Base-by-base conservation (phyloP, 2,888 invertebrate genomes). In the Alitta virens region DNA sequence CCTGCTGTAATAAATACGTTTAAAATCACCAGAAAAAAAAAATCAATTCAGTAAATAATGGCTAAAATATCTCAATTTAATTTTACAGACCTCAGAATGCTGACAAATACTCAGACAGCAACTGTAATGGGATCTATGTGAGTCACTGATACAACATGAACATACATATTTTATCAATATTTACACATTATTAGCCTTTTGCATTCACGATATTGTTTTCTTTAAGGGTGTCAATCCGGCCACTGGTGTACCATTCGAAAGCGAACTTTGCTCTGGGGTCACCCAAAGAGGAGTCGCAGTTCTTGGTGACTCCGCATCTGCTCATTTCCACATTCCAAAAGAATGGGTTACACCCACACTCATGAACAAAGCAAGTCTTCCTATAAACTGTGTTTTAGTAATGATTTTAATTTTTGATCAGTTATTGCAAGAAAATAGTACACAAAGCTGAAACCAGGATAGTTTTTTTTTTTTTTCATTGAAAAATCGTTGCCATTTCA, bases 281-380 rank as follows among this genome's bases (percentile, higher is more conserved):
- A 66, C 69, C n/a, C 72, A 71, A 0, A 67, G 73, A n/a, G 83
- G 83, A 2, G 65, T 82, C 1, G 76, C 77, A 2, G 74, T 78
- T 1, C 70, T 82, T 12, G 82, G 83, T 1, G 85, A 85, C 72
- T 85, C 85, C 1, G 80, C 84, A 21, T 81, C 83, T 7, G 85
- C 85, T 1, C 85, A 85, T 72, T 85, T 85, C 66, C 84, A 85
- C 67, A 76, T 84, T 56, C 85, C 85, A 1, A 76, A 81, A 58
- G 75, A 82, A 27, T 85, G 81, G 81, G 63, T 85, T 23, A 81
- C 82, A 66, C 78, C 84, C 2, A 70, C 71, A 18, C 71, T 76
- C 3, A 69, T 80, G n/a, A 70, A 71, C 42, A 67, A 71, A 69
- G 82, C 82, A 62, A 66, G 68, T 27, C 24, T 7, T 27, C 18